Conservation (phyloP, 2,888 invertebrate genomes). For the Drosophila greeni region DNA sequence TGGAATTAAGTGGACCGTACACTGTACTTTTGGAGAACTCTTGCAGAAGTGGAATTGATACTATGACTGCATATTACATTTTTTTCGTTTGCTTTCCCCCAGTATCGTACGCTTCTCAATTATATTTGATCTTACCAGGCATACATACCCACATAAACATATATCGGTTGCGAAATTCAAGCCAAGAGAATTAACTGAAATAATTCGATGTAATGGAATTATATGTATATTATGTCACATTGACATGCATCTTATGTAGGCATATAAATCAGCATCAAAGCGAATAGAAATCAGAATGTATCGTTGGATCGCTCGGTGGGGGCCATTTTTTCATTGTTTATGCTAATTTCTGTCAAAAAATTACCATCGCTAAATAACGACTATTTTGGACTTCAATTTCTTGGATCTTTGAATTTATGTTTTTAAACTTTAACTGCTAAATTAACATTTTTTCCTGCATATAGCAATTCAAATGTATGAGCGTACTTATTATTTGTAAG, state of each 20-base stretch:
- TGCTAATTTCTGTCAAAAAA: background rate
- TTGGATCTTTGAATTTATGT: background rate
- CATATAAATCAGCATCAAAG: slow-evolving; percentile 5
- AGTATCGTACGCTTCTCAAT: slow-evolving; percentile 9
- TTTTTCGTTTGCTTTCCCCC: background rate
- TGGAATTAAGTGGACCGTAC: slow-evolving; percentile 21
- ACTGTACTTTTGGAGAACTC: slow-evolving; percentile 25
- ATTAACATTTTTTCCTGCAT: no score
- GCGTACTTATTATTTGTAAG: no score
- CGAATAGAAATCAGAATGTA: slow-evolving; percentile 3
- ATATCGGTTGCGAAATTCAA: slow-evolving; percentile 8
- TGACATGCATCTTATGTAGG: slow-evolving; percentile 62
- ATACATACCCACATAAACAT: slow-evolving; percentile 1
- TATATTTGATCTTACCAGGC: background rate
- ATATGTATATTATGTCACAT: slow-evolving; percentile 51
- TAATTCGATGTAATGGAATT: slow-evolving; percentile 31
- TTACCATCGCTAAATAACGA: background rate
- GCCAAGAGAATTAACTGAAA: background rate
- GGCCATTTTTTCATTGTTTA: slow-evolving; percentile 1
- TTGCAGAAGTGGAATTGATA: slow-evolving; percentile 67
- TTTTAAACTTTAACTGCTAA: background rate
- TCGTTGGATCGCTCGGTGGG: background rate
- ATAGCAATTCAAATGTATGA: background rate
- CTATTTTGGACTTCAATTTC: background rate
- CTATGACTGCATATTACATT: slow-evolving; percentile 1